These are phyloP conservation scores for Arvicanthis niloticus DNA, from an alignment of 2,113 vertebrate species.

Conservation along the genomic window DNA sequence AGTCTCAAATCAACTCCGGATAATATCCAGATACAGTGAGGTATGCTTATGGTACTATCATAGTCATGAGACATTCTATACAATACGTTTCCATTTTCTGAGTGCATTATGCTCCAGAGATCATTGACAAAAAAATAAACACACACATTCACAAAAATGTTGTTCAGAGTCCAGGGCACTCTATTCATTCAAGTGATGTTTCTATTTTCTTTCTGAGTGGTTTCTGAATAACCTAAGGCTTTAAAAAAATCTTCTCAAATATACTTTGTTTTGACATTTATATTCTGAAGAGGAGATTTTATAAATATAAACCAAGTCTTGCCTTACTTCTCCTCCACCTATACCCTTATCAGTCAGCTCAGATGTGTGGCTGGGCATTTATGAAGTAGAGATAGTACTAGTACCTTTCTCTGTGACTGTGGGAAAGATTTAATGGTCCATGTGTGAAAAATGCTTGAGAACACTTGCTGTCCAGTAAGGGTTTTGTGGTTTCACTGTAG, in stretches of 20 bases:
- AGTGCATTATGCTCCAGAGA: conserved; percentile 22
- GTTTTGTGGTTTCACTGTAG: background rate
- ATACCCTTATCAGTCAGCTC: background rate
- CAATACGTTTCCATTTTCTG: conserved; percentile 54
- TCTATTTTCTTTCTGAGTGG: conserved; percentile 54
- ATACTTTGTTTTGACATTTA: background rate
- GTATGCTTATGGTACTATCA: background rate
- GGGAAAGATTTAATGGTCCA: conserved; percentile 33
- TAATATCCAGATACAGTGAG: conserved; percentile 23
- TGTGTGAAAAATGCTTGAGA: conserved; percentile 21
- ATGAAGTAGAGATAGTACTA: background rate
- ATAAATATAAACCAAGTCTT: conserved; percentile 15
- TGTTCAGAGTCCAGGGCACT: conserved; percentile 16
- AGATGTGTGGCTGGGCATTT: background rate
- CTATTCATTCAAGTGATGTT: conserved; percentile 26
- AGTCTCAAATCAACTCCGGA: background rate
- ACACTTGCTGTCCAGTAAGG: background rate
- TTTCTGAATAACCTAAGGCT: conserved; percentile 6
- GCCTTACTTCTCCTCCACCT: background rate
- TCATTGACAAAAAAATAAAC: background rate
- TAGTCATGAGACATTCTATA: conserved; percentile 4
- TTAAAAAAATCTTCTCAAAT: conserved; percentile 32
- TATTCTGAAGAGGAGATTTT: conserved; percentile 28
- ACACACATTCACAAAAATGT: background rate
- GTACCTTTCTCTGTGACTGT: background rate